These are phyloP conservation scores for Monoplex corrugatus DNA, from an alignment of 2,888 invertebrate genomes.

Conservation along the genomic window DNA sequence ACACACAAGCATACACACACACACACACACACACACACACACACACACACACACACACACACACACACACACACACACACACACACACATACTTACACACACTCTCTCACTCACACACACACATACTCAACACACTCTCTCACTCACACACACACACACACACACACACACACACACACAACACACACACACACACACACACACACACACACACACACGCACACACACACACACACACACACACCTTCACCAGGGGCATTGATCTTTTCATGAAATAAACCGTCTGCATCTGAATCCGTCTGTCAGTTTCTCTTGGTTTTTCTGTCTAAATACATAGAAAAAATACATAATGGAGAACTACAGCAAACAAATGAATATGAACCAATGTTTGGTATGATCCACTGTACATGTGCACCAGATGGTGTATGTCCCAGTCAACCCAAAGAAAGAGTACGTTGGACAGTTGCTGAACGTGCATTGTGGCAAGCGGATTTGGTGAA, in stretches of 20 bases:
- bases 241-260: not conserved
- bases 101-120: too few species aligned
- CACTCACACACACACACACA: not conserved
- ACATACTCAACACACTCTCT: not conserved
- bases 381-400: too few species aligned
- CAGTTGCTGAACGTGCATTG: too few species aligned
- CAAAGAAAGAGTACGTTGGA: too few species aligned
- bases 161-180: not conserved
- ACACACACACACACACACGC: not conserved
- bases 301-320: not conserved
- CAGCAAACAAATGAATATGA: too few species aligned
- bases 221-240: not conserved
- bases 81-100: too few species aligned
- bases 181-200: not conserved
- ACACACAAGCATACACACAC: not conserved
- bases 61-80: not conserved
- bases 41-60: not conserved
- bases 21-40: not conserved
- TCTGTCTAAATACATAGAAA: not conserved
- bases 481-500: not conserved
- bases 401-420: too few species aligned
- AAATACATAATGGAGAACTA: too few species aligned
- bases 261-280: not conserved
- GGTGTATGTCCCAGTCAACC: too few species aligned
- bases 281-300: not conserved